phyloP scores from a whole-genome alignment of 2,113 vertebrate species.

The Siniperca chuatsi region DNA sequence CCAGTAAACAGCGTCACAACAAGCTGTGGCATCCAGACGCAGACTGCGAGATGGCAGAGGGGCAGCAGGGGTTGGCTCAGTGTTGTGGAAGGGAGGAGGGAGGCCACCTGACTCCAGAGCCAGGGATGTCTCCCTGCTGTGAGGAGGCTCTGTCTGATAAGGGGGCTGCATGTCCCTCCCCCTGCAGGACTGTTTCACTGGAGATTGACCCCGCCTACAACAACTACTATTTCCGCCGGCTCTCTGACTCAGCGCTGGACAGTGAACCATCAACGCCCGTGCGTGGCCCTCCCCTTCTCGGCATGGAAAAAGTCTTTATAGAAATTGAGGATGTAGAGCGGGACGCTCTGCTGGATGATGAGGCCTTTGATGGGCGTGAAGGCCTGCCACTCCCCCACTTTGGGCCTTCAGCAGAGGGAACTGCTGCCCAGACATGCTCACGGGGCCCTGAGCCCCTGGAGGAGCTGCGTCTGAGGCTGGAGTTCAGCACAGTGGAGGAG shows the following conservation, averaged over 20 bases:
- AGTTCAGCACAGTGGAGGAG: conserved; percentile 83
- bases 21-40: conserved; percentile 94
- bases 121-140: conserved; percentile 76
- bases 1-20: conserved; percentile 97
- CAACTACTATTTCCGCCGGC: conserved; percentile 91
- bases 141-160: conserved; percentile 74
- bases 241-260: conserved; percentile 90
- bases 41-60: conserved; percentile 82
- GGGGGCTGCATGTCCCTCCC: conserved; percentile 68
- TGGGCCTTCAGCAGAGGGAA: conserved; percentile 70
- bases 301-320: conserved; percentile 84
- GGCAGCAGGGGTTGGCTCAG: conserved; percentile 66
- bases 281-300: conserved; percentile 70
- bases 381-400: conserved; percentile 68
- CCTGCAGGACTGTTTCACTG: conserved; percentile 72
- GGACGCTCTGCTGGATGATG: conserved; percentile 85
- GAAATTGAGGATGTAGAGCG: conserved; percentile 89
- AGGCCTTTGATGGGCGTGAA: conserved; percentile 74
- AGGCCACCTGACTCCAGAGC: conserved; percentile 71
- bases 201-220: conserved; percentile 85
- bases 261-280: conserved; percentile 83
- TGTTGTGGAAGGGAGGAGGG: conserved; percentile 76
- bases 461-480: conserved; percentile 81
- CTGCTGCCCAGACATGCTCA: conserved; percentile 77
- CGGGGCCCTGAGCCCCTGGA: conserved; percentile 78